A percentile compares a stretch with the other conserved stretches of the same genome.
Evolutionary conservation across 2,797 vertebrate genomes (phyloP).

Genomic region (Artibeus jamaicensis): DNA sequence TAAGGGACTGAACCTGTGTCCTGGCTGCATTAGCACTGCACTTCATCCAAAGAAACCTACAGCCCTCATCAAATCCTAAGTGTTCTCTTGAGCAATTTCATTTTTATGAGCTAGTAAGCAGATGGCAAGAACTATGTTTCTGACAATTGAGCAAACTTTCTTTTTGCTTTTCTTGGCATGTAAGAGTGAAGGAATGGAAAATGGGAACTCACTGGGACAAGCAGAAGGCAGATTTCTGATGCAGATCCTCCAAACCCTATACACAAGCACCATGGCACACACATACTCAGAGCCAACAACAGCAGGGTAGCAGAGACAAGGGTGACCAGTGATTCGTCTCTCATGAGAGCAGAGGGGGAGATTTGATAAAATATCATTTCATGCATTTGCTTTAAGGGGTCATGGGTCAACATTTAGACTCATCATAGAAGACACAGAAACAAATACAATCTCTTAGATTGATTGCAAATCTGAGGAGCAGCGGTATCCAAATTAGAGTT

Average conservation of each 20-base stretch:
- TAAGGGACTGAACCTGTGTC: not conserved
- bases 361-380: constrained; percentile 30
- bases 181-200: constrained; percentile 28
- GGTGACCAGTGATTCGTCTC: not conserved
- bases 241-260: not conserved
- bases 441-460: constrained; percentile 51
- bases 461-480: constrained; percentile 65
- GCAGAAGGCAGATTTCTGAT: constrained; percentile 43
- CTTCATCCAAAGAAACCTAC: not conserved
- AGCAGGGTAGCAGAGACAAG: not conserved
- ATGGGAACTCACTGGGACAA: constrained; percentile 43
- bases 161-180: constrained; percentile 35
- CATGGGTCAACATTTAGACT: constrained; percentile 38
- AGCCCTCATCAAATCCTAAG: not conserved
- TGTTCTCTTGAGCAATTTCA: constrained; percentile 15
- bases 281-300: not conserved
- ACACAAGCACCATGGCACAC: not conserved
- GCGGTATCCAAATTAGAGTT: constrained; percentile 68
- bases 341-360: not conserved
- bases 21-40: not conserved
- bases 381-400: constrained; percentile 44
- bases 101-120: not conserved
- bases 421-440: constrained; percentile 56
- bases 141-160: constrained; percentile 32
- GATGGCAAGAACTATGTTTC: constrained; percentile 54